phyloP scores from a whole-genome alignment of 2,113 vertebrate genomes.

The Rafetus swinhoei region DNA sequence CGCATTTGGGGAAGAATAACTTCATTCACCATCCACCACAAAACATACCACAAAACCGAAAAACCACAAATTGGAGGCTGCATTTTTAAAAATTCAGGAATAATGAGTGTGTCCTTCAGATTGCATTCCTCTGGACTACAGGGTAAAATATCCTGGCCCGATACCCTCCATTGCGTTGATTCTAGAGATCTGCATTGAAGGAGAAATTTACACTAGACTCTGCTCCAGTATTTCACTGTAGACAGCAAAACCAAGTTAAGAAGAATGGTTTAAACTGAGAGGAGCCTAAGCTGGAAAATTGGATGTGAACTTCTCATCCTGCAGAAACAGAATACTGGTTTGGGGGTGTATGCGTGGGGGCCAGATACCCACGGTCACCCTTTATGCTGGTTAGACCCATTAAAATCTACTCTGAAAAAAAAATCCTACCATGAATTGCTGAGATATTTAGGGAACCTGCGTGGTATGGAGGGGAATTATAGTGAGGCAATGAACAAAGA shows the following conservation, averaged over 20 bases:
- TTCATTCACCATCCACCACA: background rate
- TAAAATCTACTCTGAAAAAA: background rate
- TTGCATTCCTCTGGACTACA: background rate
- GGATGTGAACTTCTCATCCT: background rate
- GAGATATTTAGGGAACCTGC: background rate
- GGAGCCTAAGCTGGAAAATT: background rate
- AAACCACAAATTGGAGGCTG: background rate
- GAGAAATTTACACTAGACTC: background rate
- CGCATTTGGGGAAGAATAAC: background rate
- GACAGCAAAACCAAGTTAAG: background rate
- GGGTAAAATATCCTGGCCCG: background rate
- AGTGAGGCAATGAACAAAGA: background rate
- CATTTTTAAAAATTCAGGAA: background rate
- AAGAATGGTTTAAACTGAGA: background rate
- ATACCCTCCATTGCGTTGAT: background rate
- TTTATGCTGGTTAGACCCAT: background rate
- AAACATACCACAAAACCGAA: background rate
- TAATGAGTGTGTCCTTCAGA: background rate
- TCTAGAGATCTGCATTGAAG: background rate
- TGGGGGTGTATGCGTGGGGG: background rate
- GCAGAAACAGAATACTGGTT: background rate
- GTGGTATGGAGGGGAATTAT: background rate
- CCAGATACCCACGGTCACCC: background rate
- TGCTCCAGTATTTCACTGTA: background rate
- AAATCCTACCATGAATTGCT: background rate